Evolutionary conservation across 2,888 invertebrate genomes (phyloP), one percentile per base, ranked within the genome.

Genomic region (Drosophila anomelani): DNA sequence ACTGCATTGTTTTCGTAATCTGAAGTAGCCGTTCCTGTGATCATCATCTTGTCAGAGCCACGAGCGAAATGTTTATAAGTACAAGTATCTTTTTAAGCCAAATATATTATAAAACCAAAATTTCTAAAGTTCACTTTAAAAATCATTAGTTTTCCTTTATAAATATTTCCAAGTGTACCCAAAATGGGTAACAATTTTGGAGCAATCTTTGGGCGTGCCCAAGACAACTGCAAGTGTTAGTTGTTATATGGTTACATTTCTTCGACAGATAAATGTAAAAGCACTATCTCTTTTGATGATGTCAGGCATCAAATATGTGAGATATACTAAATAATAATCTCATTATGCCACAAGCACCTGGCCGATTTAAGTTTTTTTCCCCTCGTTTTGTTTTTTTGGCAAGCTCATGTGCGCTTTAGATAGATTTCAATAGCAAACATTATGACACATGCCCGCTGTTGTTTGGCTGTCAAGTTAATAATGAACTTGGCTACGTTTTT

Each of bases 271-370:
- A 12, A 49, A 17, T n/a, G 34, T 39, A 32, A 41, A 39, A 46
- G 57, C 61, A 49, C n/a, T 53, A n/a, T 36, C 41, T 55, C 10
- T 44, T 20, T 46, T n/a, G 79, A 77, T 84, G 81, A 81, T 85
- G 85, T 87, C 85, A 85, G 61, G 64, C 78, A 77, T 77, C 75
- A 87, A 76, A 61, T 62, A 88, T 88, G 80, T 70, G 60, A 75
- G 60, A 53, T 63, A 74, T 66, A 64, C 32, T 63, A 57, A 51
- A 62, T 49, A 51, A 51, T 57, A 44, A 41, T 64, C 54, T 74
- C 38, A 60, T 72, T 53, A 41, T 47, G 61, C 38, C 75, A 51
- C 34, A 17, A 49, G 70, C 82, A 83, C 82, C 82, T 88, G 82
- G 71, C 68, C n/a, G 57, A 36, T 61, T 36, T 34, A 20, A 34